Evolutionary conservation across 1,140 invertebrate genomes (phyloP), one percentile per base, ranked within the genome.

Genomic region (Cheumatopsyche charites): DNA sequence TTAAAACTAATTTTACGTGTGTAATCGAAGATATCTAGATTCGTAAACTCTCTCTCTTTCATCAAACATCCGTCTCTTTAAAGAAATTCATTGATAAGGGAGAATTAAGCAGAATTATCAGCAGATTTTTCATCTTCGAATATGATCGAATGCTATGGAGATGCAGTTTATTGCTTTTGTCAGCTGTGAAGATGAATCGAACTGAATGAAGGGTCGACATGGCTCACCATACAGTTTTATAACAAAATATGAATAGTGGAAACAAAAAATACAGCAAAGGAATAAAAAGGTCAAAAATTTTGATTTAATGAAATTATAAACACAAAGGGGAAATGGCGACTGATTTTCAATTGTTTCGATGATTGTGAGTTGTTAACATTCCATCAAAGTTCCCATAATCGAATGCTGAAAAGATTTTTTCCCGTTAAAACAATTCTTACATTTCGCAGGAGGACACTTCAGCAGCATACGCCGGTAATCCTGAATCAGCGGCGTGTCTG

Each of bases 391-490:
- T 12, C 25, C 7, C 29, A 12, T 13, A 13, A 63, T 26, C 4
- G 26, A 41, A 42, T 17, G 4, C 29, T 63, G 62, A 42, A 41
- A 41, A 42, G 62, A 63, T 6, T 6, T 1, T 63, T 21, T 4
- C 13, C 6, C 2, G 29, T 15, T 23, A 15, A n/a, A 67, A 65
- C 13, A 43, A 52, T 42, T 63, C 68, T 61, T 62, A 73, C 75
- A 67, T 67, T 73, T 76, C 29, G 88, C 75, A 73, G 80, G 80
- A 55, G 73, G 78, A 76, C 76, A 81, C 77, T 88, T 87, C 65
- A 87, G 81, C 0, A 87, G 87, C 81, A 89, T 80, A 76, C 90
- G 90, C 77, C 93, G 92, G 82, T 95, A 94, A 79, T 94, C 92
- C 77, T 91, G 90, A 6, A 94, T 89, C 47, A 92, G 86, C 75